Percentiles rank a stretch among this genome's conserved stretches.
Conservation (phyloP, 2,888 invertebrate species). For the Pyrocoelia pectoralis region DNA sequence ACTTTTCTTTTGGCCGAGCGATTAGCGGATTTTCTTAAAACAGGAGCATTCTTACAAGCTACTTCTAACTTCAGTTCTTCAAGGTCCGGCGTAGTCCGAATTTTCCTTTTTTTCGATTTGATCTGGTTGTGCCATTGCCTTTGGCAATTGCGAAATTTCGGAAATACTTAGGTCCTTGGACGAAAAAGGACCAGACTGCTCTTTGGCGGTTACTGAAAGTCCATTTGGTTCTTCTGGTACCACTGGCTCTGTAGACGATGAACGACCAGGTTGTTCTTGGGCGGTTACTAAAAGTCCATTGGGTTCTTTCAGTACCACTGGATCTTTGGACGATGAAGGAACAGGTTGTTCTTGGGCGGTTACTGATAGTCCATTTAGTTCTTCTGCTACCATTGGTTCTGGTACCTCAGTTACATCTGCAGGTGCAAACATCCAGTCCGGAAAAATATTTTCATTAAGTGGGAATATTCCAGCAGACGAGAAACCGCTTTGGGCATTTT, state of each 20-base stretch:
- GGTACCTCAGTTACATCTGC: not conserved
- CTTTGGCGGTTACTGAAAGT: not conserved
- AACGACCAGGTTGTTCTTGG: no score
- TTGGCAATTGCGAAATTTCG: not conserved
- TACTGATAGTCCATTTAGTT: no score
- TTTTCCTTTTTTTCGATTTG: slow-evolving; percentile 7
- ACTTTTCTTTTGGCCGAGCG: no score
- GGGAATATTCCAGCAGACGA: not conserved
- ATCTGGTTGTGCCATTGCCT: not conserved
- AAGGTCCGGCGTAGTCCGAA: slow-evolving; percentile 4
- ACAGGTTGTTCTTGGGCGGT: no score
- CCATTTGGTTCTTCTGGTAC: no score
- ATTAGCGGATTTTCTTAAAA: not conserved
- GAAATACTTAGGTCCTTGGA: not conserved
- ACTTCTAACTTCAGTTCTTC: slow-evolving; percentile 5
- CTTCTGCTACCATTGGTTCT: not conserved
- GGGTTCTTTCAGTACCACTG: no score
- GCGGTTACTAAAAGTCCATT: no score
- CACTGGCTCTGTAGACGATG: no score
- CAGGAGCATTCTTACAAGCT: not conserved
- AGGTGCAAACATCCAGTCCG: slow-evolving; percentile 26
- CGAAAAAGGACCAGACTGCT: not conserved
- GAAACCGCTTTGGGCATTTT: not conserved
- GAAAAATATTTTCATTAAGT: no score
- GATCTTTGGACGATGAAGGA: no score